Conservation (phyloP, 2,888 invertebrate genomes). For the Eilema griseolum region DNA sequence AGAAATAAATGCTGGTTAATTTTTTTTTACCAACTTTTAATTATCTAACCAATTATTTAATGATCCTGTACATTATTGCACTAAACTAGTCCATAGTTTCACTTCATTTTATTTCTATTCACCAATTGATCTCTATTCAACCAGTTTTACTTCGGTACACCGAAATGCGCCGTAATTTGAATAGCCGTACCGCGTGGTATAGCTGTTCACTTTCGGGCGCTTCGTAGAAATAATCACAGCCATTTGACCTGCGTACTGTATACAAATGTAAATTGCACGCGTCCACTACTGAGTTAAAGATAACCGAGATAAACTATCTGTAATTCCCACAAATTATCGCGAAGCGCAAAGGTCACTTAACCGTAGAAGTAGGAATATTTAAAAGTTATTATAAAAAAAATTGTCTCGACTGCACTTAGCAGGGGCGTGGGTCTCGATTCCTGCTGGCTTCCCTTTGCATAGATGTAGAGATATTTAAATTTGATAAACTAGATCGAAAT, state of each 20-base stretch:
- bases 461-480: too few relatives aligned
- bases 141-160: too few relatives aligned
- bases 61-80: too few relatives aligned
- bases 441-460: too few relatives aligned
- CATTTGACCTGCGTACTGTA: background rate
- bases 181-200: conserved; percentile 20
- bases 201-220: background rate
- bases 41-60: too few relatives aligned
- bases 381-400: background rate
- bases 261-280: background rate
- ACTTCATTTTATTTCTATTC: too few relatives aligned
- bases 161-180: background rate
- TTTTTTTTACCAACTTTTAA: too few relatives aligned
- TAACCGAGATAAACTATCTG: background rate
- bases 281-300: background rate
- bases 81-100: too few relatives aligned
- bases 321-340: background rate
- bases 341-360: background rate
- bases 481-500: too few relatives aligned
- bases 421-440: too few relatives aligned
- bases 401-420: background rate
- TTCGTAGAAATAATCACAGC: background rate
- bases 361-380: background rate
- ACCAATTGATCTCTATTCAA: too few relatives aligned
- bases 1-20: too few relatives aligned